Evolutionary conservation across 2,888 invertebrate species (phyloP), one percentile per base, ranked within the genome.

Genomic region (Nymphalis urticae): DNA sequence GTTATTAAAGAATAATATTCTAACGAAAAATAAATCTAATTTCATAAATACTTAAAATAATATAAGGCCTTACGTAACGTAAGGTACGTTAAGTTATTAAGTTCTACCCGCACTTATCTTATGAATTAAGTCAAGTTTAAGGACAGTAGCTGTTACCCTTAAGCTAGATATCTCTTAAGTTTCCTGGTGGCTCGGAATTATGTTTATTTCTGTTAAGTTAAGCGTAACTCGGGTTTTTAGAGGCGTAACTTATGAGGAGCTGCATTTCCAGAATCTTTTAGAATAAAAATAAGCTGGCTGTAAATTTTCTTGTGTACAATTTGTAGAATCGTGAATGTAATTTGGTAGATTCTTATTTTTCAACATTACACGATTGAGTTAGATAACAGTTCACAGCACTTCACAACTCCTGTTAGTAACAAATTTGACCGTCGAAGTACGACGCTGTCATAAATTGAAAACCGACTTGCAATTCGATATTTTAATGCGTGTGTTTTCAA

Each of bases 141-240:
- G 76, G 80, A 86, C 88, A 80, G 87, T 86, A 88, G 88, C 87
- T 80, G 77, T 80, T 81, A 66, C 82, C 85, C 83, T 80, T 79
- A 79, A 87, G 84, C 83, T 75, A 82, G 82, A 83, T 79, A 84
- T 85, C 86, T 81, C 86, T 85, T 82, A 83, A 81, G 81, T 82
- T 80, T 82, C 82, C 80, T 82, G 80, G 82, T 80, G 79, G 81
- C 82, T 80, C 75, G 76, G 82, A 84, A 83, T 85, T 82, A 86
- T 82, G 79, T 82, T 84, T 83, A 82, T 85, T 85, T 82, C 79
- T 80, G 76, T 80, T 80, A 78, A 81, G 76, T 73, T 75, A 68
- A 76, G 74, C 77, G 72, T 77, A 76, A 77, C 79, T 79, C 75
- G 75, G 78, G 83, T 83, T 83, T 85, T 83, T 81, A 83, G 72